Evolutionary conservation across 2,888 invertebrate species (phyloP).

Genomic region (Cataglyphis altisquamis): DNA sequence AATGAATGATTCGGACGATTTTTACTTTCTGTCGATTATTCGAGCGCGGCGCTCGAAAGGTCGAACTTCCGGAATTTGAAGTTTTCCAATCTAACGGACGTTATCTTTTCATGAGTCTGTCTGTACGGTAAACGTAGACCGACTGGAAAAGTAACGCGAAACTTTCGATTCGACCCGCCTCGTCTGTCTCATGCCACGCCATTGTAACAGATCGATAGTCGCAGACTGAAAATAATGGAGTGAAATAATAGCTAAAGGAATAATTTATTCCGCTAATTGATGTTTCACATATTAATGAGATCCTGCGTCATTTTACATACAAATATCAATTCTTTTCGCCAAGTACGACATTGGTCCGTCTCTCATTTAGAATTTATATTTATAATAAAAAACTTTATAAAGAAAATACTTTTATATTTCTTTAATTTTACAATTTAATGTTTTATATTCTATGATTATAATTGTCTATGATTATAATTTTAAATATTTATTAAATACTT

Average conservation of each 20-base stretch:
- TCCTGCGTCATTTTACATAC: no score
- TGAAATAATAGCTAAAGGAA: not conserved
- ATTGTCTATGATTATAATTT: not conserved
- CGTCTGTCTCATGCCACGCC: not conserved
- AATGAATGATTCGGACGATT: conserved; percentile 58
- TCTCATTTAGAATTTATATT: not conserved
- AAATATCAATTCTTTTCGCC: not conserved
- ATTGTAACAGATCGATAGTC: conserved; percentile 32
- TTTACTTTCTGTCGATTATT: conserved; percentile 47
- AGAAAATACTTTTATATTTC: not conserved
- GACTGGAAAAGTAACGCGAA: conserved; percentile 38
- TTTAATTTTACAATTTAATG: not conserved
- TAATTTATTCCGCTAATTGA: conserved; percentile 5
- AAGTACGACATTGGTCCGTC: not conserved
- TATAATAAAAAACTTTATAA: no score
- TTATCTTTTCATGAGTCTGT: conserved; percentile 47
- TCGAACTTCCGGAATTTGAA: conserved; percentile 51
- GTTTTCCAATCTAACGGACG: conserved; percentile 66
- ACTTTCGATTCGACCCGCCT: conserved; percentile 32
- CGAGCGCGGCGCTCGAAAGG: conserved; percentile 15
- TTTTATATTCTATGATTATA: not conserved
- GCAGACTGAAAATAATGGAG: conserved; percentile 1
- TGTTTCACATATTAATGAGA: not conserved
- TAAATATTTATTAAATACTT: not conserved
- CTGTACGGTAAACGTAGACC: conserved; percentile 19